A percentile compares a stretch with the other conserved stretches of the same genome.
phyloP scores from a whole-genome alignment of 2,797 vertebrate species.

The Novumbra hubbsi region DNA sequence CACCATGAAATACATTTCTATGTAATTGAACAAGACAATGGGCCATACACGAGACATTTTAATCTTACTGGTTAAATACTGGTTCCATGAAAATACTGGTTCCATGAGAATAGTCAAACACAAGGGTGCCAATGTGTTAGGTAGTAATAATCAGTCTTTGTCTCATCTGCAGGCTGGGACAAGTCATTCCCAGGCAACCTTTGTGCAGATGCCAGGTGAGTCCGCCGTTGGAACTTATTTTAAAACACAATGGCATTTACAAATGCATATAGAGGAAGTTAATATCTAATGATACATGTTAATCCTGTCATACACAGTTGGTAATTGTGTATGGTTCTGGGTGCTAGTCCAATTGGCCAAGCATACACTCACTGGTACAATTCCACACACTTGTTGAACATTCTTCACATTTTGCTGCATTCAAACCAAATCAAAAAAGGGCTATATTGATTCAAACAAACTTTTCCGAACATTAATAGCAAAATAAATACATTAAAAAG shows the following conservation, averaged over 20 bases:
- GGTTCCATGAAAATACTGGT: not conserved
- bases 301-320: not conserved
- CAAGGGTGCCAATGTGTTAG: not conserved
- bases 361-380: not conserved
- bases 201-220: constrained; percentile 79
- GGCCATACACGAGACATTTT: too few species aligned
- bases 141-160: not conserved
- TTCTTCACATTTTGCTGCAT: too few species aligned
- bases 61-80: not conserved
- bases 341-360: not conserved
- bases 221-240: constrained; percentile 15
- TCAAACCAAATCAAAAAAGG: too few species aligned
- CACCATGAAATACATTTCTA: too few species aligned
- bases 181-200: constrained; percentile 62
- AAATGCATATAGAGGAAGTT: not conserved
- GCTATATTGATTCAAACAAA: too few species aligned
- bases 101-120: not conserved
- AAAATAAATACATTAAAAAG: too few species aligned
- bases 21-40: too few species aligned
- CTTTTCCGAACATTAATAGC: too few species aligned
- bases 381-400: too few species aligned
- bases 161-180: constrained; percentile 63
- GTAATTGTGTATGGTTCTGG: not conserved
- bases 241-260: not conserved
- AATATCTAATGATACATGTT: not conserved